A percentile compares a stretch with the other conserved stretches of the same genome.
These are phyloP conservation scores for Pocillopora verrucosa DNA, from an alignment of 64 coral and sea anemone genomes.

Conservation along the genomic window DNA sequence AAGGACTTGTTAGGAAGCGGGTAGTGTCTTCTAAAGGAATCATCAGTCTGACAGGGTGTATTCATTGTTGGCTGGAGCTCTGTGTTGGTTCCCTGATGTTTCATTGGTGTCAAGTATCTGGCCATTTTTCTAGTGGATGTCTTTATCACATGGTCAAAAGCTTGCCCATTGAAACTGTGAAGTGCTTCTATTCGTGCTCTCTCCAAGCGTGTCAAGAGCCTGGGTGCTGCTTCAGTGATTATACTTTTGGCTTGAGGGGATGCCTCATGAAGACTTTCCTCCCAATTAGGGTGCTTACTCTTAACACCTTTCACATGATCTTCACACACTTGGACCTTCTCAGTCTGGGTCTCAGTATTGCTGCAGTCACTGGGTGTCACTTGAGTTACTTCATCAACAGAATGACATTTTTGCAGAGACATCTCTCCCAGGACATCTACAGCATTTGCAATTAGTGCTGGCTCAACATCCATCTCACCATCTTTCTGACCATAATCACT, in stretches of 20 bases:
- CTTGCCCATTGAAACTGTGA: constrained; percentile 68
- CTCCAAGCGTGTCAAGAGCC: constrained; percentile 60
- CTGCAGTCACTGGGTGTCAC: background rate
- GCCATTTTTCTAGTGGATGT: constrained; percentile 74
- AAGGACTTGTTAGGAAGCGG: constrained; percentile 39
- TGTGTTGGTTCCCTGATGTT: constrained; percentile 49
- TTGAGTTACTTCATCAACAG: background rate
- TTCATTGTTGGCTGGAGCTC: constrained; percentile 17
- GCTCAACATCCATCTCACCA: background rate
- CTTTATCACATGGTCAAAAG: constrained; percentile 66
- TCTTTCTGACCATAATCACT: background rate
- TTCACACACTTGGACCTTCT: background rate
- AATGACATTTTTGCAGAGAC: background rate
- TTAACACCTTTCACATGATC: background rate
- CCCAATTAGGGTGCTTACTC: background rate
- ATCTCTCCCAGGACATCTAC: background rate
- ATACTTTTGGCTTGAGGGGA: background rate
- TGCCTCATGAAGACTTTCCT: background rate
- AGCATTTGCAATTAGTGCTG: background rate
- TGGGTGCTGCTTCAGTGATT: background rate
- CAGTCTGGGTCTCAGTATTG: background rate
- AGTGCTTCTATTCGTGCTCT: constrained; percentile 81
- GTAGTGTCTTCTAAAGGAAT: background rate
- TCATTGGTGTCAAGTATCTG: constrained; percentile 74
- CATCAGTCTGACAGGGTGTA: constrained; percentile 51